Evolutionary conservation across 2,797 vertebrate genomes (phyloP).

Genomic region (Lerista edwardsae): DNA sequence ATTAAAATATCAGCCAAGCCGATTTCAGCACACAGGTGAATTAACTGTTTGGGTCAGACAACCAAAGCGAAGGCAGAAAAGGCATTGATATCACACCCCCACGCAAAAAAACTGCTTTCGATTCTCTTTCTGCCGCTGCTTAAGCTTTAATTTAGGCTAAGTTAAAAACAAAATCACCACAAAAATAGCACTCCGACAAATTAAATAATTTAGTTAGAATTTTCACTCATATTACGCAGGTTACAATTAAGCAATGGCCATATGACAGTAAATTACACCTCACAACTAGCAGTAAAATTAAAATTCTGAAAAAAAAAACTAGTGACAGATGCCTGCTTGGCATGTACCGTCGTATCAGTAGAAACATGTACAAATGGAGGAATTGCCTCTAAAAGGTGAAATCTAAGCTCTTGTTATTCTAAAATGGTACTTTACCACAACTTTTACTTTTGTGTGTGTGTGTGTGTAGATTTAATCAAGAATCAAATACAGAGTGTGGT

Average conservation of each 20-base stretch:
- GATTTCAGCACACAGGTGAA: not conserved
- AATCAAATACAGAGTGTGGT: conserved; percentile 66
- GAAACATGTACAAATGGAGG: conserved; percentile 72
- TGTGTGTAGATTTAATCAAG: conserved; percentile 57
- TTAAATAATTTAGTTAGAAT: conserved; percentile 61
- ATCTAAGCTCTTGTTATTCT: conserved; percentile 71
- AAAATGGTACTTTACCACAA: conserved; percentile 53
- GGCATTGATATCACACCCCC: not conserved
- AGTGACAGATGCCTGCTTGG: conserved; percentile 63
- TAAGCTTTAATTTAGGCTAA: conserved; percentile 38
- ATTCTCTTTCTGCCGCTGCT: conserved; percentile 4
- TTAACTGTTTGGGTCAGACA: not conserved
- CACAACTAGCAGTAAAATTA: conserved; percentile 67
- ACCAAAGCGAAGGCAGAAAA: not conserved
- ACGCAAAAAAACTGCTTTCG: conserved; percentile 6
- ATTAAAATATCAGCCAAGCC: not conserved
- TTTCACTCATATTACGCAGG: conserved; percentile 51
- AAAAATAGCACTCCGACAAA: conserved; percentile 52
- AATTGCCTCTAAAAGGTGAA: conserved; percentile 66
- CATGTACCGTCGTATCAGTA: conserved; percentile 58
- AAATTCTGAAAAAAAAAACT: conserved; percentile 65
- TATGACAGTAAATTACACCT: conserved; percentile 65
- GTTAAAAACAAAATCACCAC: conserved; percentile 56
- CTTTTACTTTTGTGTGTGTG: not conserved
- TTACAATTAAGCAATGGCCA: conserved; percentile 70